Base-by-base conservation (phyloP, 1,140 invertebrate species). In the Procambarus clarkii region DNA sequence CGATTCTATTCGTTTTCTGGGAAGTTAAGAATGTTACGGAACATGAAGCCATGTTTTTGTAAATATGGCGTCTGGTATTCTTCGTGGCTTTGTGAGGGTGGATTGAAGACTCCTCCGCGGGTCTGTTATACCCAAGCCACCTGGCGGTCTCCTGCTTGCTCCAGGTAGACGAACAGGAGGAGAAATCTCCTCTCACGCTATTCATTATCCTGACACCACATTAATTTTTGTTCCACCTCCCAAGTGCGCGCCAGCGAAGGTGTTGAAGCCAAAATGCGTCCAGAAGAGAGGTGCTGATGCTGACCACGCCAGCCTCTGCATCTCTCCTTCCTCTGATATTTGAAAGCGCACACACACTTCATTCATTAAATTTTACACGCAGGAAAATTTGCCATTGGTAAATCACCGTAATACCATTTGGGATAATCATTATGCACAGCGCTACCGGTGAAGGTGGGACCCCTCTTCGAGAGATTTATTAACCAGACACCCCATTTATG, bases 401-500 rank as follows among this genome's bases (percentile, higher is more conserved):
- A 83, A 71, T 83, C 81, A 83, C 81, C 81, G 34, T 64, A 64
- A 64, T 54, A 54, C 81, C 81, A 34, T 83, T 60, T 34, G 50
- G 34, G 81, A 34, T 83, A 46, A 74, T 74, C 80, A 60, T 69
- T 64, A 83, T 64, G 81, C 54, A 45, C 81, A 15, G 69, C 58
- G 81, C 81, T 83, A 83, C 81, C 60, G 81, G 81, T 83, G 81
- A 69, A 83, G 81, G 81, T 83, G 81, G 81, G 69, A 54, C 34
- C 81, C 81, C 58, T 83, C 24, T 2, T 64, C 4, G n/a, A 44
- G 45, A 48, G 81, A 83, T 83, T 83, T 83, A 83, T 83, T 21
- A 24, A 83, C 81, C 44, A 64, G 81, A 83, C 81, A 83, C 81
- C 81, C 54, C 81, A 83, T 83, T 82, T 82, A 82, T 60, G 58